These are phyloP conservation scores for Neodiprion lecontei DNA, from an alignment of 1,140 invertebrate species.

Conservation along the genomic window DNA sequence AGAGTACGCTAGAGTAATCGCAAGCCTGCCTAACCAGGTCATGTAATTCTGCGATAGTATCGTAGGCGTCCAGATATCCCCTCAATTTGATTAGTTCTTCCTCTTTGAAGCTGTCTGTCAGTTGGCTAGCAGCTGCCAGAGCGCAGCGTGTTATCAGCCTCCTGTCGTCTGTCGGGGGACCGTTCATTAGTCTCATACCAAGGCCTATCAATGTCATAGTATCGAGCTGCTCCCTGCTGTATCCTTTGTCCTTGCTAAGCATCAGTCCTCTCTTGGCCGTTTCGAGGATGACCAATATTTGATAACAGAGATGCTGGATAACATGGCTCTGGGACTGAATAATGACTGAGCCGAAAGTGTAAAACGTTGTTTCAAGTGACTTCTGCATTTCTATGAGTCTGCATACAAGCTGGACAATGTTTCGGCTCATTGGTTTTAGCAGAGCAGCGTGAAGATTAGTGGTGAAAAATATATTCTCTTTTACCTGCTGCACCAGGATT, in stretches of 20 bases:
- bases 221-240: slow-evolving; percentile 69
- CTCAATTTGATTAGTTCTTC: slow-evolving; percentile 50
- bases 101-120: slow-evolving; percentile 53
- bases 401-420: slow-evolving; percentile 78
- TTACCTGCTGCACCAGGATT: slow-evolving; percentile 67
- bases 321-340: slow-evolving; percentile 63
- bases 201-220: slow-evolving; percentile 70
- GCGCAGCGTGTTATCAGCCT: slow-evolving; percentile 66
- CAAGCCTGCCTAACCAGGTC: slow-evolving; percentile 41
- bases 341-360: slow-evolving; percentile 47
- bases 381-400: slow-evolving; percentile 84
- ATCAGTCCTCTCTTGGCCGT: slow-evolving; percentile 63
- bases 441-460: slow-evolving; percentile 83
- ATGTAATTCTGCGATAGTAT: slow-evolving; percentile 49
- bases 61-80: slow-evolving; percentile 52
- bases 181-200: slow-evolving; percentile 68
- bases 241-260: slow-evolving; percentile 64
- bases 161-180: slow-evolving; percentile 67
- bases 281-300: slow-evolving; percentile 63
- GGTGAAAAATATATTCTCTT: slow-evolving; percentile 70
- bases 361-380: slow-evolving; percentile 72
- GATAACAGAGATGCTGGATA: slow-evolving; percentile 67
- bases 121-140: slow-evolving; percentile 61
- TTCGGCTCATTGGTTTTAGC: slow-evolving; percentile 80
- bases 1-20: slow-evolving; percentile 54